These are phyloP conservation scores for Beris morrisii DNA, from an alignment of 2,888 invertebrate species.

Conservation along the genomic window DNA sequence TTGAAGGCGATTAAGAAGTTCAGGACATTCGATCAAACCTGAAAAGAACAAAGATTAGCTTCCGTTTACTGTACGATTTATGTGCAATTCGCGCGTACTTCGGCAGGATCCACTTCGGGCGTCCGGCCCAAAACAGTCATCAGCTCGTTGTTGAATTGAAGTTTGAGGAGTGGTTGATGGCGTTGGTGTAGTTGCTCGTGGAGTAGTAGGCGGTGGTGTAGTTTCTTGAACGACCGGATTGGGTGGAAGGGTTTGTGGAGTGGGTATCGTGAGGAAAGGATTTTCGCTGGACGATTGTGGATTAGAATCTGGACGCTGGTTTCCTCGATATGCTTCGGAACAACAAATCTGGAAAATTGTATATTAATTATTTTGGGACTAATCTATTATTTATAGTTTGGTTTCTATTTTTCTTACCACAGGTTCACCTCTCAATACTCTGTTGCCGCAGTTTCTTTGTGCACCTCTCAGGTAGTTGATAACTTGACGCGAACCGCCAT, in stretches of 20 bases:
- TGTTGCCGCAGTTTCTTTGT: conserved; percentile 50
- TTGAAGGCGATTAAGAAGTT: conserved; percentile 43
- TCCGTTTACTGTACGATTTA: not conserved
- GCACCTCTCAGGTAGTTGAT: conserved; percentile 47
- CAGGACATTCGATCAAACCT: conserved; percentile 46
- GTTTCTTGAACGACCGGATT: not conserved
- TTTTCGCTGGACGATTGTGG: conserved; percentile 7
- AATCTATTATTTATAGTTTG: conserved; percentile 5
- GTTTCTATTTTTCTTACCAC: conserved; percentile 44
- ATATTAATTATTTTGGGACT: not conserved
- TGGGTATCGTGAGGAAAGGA: conserved; percentile 17
- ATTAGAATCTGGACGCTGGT: conserved; percentile 9
- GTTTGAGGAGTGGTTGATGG: conserved; percentile 42
- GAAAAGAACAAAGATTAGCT: not conserved
- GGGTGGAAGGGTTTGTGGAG: conserved; percentile 13
- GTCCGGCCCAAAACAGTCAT: conserved; percentile 45
- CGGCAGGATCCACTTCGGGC: conserved; percentile 38
- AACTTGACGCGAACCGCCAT: conserved; percentile 44
- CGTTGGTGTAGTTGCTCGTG: conserved; percentile 42
- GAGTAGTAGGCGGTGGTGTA: conserved; percentile 13
- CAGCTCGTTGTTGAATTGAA: conserved; percentile 40
- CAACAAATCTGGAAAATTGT: conserved; percentile 37
- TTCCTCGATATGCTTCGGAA: conserved; percentile 28
- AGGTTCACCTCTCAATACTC: conserved; percentile 49
- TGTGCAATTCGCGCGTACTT: conserved; percentile 1